A percentile compares a stretch with the other conserved stretches of the same genome.
Conservation (phyloP, 2,113 vertebrate species). For the Melozone crissalis region DNA sequence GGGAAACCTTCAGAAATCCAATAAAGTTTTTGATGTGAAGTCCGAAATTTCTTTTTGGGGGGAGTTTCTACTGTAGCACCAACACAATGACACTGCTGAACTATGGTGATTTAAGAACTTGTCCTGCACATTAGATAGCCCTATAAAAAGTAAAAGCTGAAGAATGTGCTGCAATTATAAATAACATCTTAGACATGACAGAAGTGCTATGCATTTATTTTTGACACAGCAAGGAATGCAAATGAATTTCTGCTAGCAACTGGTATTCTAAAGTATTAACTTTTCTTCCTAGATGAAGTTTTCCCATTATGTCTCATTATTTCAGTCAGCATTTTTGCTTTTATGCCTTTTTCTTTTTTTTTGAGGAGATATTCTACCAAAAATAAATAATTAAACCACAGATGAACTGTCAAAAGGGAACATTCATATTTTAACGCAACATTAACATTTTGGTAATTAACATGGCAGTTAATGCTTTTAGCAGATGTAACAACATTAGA, state of each 20-base stretch:
- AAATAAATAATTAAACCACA: conserved; percentile 79
- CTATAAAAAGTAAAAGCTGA: neutral
- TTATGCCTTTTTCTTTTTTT: conserved; percentile 40
- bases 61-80: neutral
- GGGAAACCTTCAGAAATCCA: neutral
- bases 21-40: neutral
- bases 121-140: neutral
- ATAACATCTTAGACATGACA: neutral
- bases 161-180: neutral
- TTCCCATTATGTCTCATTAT: conserved; percentile 43
- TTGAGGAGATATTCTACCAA: conserved; percentile 62
- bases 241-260: neutral
- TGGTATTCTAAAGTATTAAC: neutral
- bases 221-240: neutral
- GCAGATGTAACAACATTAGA: conserved; percentile 84
- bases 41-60: neutral
- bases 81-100: neutral
- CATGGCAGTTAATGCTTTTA: conserved; percentile 83
- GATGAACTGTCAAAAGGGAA: conserved; percentile 82
- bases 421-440: conserved; percentile 80
- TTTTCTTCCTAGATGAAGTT: conserved; percentile 6
- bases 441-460: conserved; percentile 84
- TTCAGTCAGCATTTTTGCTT: conserved; percentile 26
- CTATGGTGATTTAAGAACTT: neutral
- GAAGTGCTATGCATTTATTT: neutral